A percentile compares a stretch with the other conserved stretches of the same genome.
phyloP scores from a whole-genome alignment of 2,113 vertebrate species.

The Mesoclemmys tuberculata region DNA sequence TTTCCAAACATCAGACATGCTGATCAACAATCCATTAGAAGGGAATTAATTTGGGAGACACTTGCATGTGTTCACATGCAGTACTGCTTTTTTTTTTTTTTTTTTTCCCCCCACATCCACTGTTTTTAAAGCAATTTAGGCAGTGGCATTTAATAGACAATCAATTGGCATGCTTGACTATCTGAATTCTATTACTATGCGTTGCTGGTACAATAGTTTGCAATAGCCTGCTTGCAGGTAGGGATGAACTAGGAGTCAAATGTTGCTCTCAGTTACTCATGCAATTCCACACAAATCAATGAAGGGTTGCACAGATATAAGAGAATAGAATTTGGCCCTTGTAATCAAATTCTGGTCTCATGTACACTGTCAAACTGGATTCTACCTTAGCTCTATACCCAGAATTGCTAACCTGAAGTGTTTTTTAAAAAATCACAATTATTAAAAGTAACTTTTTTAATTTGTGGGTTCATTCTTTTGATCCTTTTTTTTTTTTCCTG shows the following conservation, averaged over 20 bases:
- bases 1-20: constrained; percentile 52
- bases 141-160: background rate
- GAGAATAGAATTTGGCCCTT: constrained; percentile 47
- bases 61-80: constrained; percentile 70
- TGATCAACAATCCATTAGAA: constrained; percentile 69
- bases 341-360: background rate
- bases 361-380: background rate
- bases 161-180: background rate
- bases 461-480: background rate
- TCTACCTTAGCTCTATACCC: background rate
- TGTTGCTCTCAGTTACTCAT: constrained; percentile 54
- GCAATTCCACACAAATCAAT: constrained; percentile 52
- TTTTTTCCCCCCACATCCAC: background rate
- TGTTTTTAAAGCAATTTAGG: background rate
- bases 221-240: background rate
- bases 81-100: constrained; percentile 41
- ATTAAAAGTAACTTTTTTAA: background rate
- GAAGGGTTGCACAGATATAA: background rate
- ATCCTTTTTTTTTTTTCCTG: background rate
- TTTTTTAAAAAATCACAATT: rapidly evolving
- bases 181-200: constrained; percentile 20
- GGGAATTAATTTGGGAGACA: constrained; percentile 61
- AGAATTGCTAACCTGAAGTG: background rate
- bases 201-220: background rate
- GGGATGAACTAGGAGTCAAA: constrained; percentile 21